phyloP scores from a whole-genome alignment of 2,797 vertebrate genomes.

The Crossoptilon crossoptilon region DNA sequence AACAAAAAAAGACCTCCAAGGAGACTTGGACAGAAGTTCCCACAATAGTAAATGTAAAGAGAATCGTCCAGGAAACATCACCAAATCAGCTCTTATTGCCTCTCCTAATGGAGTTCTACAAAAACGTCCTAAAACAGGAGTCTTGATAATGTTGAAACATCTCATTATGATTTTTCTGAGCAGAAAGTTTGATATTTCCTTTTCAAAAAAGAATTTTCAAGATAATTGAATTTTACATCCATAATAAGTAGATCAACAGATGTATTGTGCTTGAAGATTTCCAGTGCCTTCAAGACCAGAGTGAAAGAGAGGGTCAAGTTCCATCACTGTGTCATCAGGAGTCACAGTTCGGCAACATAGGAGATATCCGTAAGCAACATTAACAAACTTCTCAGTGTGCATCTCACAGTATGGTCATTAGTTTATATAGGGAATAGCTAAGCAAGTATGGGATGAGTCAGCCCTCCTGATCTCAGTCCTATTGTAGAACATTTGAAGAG shows the following conservation, averaged over 20 bases:
- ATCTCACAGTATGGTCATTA: not conserved
- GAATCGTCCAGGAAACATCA: not conserved
- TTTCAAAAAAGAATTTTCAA: constrained; percentile 8
- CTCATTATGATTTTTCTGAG: not conserved
- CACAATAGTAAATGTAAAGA: not conserved
- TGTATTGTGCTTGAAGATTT: accelerated
- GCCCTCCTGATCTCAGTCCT: not conserved
- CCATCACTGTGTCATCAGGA: not conserved
- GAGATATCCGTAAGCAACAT: not conserved
- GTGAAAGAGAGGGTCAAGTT: not conserved
- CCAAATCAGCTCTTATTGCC: not conserved
- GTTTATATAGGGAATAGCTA: accelerated
- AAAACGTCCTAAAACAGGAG: not conserved
- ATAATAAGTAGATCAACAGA: not conserved
- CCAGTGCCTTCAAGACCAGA: not conserved
- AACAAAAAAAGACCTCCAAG: not conserved
- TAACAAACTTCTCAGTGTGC: accelerated
- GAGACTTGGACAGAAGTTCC: not conserved
- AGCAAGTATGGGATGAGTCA: not conserved
- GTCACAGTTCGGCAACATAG: not conserved
- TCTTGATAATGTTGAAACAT: not conserved
- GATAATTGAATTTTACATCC: not conserved
- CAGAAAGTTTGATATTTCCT: constrained; percentile 22
- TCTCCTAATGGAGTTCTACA: not conserved
- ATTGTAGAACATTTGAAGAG: accelerated